Evolutionary conservation across 2,797 vertebrate species (phyloP).

Genomic region (Ctenopoma multispine): DNA sequence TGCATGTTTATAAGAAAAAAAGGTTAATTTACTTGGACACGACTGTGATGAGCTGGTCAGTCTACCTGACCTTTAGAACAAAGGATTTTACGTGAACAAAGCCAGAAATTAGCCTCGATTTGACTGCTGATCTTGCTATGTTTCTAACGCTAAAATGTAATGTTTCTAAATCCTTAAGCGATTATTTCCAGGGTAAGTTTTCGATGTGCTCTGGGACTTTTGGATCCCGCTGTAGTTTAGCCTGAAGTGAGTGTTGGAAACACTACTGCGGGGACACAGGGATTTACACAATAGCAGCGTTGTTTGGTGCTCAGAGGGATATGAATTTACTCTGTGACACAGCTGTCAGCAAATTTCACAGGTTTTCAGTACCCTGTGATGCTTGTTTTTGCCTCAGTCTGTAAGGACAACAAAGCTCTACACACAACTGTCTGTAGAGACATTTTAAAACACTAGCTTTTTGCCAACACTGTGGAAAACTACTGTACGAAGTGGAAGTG

Average conservation of each 20-base stretch:
- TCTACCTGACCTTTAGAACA: no score
- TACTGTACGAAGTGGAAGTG: constrained; percentile 29
- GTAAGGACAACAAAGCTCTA: constrained; percentile 20
- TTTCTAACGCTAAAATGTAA: no score
- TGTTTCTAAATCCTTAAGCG: background rate
- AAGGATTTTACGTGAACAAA: background rate
- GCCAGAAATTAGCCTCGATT: background rate
- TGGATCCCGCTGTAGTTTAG: background rate
- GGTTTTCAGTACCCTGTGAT: background rate
- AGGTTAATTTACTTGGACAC: background rate
- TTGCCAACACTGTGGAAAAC: constrained; percentile 47
- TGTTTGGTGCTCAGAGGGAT: constrained; percentile 13
- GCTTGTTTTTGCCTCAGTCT: background rate
- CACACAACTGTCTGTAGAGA: constrained; percentile 1
- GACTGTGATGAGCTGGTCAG: background rate
- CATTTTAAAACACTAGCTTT: constrained; percentile 17
- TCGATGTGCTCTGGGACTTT: background rate
- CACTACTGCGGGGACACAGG: constrained; percentile 6
- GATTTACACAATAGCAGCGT: constrained; percentile 8
- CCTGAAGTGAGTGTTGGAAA: background rate
- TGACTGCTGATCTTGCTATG: background rate
- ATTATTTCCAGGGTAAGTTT: background rate
- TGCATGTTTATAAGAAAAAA: no score
- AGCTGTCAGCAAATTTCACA: constrained; percentile 19
- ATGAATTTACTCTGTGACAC: constrained; percentile 1